Evolutionary conservation across 1,140 invertebrate species (phyloP), one percentile per base, ranked within the genome.

Genomic region (Pseudomyrmex pallidus): DNA sequence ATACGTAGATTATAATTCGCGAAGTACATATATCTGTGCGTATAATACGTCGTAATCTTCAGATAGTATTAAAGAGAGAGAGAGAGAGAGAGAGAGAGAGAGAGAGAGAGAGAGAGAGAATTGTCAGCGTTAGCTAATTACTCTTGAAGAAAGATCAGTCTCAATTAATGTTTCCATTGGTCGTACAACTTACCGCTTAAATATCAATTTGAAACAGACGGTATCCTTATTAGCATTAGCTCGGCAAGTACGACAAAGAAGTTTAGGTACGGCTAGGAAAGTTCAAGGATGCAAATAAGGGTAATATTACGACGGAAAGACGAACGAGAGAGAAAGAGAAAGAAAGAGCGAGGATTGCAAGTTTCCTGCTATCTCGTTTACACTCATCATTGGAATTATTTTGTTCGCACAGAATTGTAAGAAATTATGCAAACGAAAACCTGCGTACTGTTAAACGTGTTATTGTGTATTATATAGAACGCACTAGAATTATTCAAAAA

Each of bases 161-260:
- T 57, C 70, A 48, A 74, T 70, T 86, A 63, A 64, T 76, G 66
- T 86, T 84, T 54, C 57, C 88, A 85, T 89, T 57, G 86, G 82
- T 88, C 74, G 80, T 83, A 86, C 74, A 89, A 86, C 84, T 89
- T 89, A 64, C 66, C 74, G 85, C 74, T 89, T 89, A 89, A 89
- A 89, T 89, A 85, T 89, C 88, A 89, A 89, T 89, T 89, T 86
- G 70, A 85, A 86, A 86, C 87, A 89, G 80, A 72, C 87, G 82
- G 74, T 76, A 82, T 74, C 80, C 87, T 89, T 80, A 89, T 89
- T 89, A 89, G 88, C 87, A 89, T 89, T 74, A 86, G 59, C 80
- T 74, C 13, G 62, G 77, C 72, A 76, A 74, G 87, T 74, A 86
- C 56, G 54, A 70, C 61, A 88, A 89, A 88, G 84, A 89, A 88